Base-by-base conservation (phyloP, 2,888 invertebrate genomes). In the Adelognathus sp. region DNA sequence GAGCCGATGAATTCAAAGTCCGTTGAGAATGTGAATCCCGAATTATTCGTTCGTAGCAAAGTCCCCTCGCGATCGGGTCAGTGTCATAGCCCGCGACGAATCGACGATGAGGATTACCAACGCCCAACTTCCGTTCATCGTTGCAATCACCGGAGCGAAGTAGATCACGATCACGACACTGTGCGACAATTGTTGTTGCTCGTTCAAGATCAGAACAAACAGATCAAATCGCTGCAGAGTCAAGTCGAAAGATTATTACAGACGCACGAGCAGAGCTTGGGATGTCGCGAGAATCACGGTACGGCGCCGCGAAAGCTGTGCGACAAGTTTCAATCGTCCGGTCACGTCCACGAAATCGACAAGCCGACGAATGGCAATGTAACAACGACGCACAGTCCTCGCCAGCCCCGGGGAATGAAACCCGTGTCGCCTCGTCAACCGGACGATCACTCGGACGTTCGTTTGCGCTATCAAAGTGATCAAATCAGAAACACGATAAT, bases 141-240 rank as follows among this genome's bases (percentile, higher is more conserved):
- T 1, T 73, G 63, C 31, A 64, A 75, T 6, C 72, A 67, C 14
- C 58, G 67, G 6, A 60, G 36, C 16, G 63, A 77, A 3, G 46
- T 27, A 7, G 50, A 73, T 27, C 14, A 85, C 9, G 86, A 83
- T 76, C 78, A 82, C 14, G 90, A 90, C 46, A 90, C 89, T 3
- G 84, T 90, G 0, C 89, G 86, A 24, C 88, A 95, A 86, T 90
- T 95, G 64, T 92, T 95, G 78, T 93, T 94, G 87, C 93, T 95
- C 75, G 94, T 95, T 50, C 94, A 94, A 86, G 92, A 93, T 70
- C 95, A 95, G 89, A 95, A 94, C 90, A 94, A 95, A 82, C 95
- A 95, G 86, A 90, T 95, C 27, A 93, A 94, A 84, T 85, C 93
- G 67, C 88, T 95, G 31, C 95, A 95, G 87, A 93, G 93, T 70